These are phyloP conservation scores for Chrysodeixis includens DNA, from an alignment of 2,888 invertebrate species.

Conservation along the genomic window DNA sequence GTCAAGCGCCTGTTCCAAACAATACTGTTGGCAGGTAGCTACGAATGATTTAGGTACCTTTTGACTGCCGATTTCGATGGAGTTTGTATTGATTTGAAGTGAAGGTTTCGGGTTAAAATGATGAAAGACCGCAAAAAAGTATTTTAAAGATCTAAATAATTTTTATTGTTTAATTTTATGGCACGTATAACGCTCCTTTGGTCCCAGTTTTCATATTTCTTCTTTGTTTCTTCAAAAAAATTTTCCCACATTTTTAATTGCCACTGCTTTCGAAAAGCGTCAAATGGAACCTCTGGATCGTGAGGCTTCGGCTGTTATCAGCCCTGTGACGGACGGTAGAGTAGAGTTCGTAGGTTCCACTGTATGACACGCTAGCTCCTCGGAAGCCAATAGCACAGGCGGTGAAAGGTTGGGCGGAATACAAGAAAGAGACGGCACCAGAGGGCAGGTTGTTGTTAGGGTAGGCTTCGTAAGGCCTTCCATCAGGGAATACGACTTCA, in stretches of 20 bases:
- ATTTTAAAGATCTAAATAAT: background rate
- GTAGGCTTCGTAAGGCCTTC: slow-evolving; percentile 31
- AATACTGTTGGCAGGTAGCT: slow-evolving; percentile 38
- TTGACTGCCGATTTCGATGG: slow-evolving; percentile 28
- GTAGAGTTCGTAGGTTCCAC: slow-evolving; percentile 44
- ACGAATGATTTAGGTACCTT: slow-evolving; percentile 32
- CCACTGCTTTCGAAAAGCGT: slow-evolving; percentile 12
- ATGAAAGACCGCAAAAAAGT: background rate
- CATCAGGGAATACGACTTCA: slow-evolving; percentile 38
- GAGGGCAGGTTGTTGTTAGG: slow-evolving; percentile 34
- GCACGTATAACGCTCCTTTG: no score
- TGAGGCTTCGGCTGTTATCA: slow-evolving; percentile 26
- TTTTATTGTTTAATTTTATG: background rate
- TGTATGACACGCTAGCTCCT: slow-evolving; percentile 19
- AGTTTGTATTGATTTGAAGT: slow-evolving; percentile 20
- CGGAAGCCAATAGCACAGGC: slow-evolving; percentile 37
- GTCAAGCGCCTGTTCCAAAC: slow-evolving; percentile 46
- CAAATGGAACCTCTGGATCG: slow-evolving; percentile 39
- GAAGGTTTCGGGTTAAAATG: background rate
- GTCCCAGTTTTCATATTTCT: background rate
- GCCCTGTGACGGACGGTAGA: slow-evolving; percentile 33
- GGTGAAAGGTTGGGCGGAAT: slow-evolving; percentile 33
- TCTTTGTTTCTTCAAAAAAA: background rate
- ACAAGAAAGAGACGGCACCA: slow-evolving; percentile 28
- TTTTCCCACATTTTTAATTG: background rate